Percentiles rank a stretch among this genome's conserved stretches.
Conservation (phyloP, 1,140 invertebrate genomes). For the Holotrichia oblita region DNA sequence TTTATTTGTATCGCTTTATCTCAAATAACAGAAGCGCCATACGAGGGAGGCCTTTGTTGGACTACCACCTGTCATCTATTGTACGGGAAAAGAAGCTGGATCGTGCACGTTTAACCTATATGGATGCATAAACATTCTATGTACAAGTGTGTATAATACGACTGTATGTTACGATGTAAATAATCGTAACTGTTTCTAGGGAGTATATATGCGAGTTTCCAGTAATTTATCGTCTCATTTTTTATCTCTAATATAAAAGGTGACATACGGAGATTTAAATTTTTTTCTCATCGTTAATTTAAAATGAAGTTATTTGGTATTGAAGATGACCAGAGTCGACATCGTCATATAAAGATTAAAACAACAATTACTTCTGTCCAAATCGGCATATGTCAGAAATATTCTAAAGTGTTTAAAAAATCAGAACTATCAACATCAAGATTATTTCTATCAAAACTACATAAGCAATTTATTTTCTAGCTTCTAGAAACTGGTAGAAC, state of each 20-base stretch:
- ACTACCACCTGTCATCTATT: neutral
- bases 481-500: no score
- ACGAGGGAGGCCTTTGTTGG: slow-evolving; percentile 1
- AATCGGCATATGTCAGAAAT: no score
- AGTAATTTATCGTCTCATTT: neutral
- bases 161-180: neutral
- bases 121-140: neutral
- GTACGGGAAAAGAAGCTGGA: neutral
- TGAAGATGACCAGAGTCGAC: no score
- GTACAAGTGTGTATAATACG: neutral
- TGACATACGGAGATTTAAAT: neutral
- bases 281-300: neutral
- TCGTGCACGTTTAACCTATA: neutral
- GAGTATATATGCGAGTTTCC: neutral
- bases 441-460: no score
- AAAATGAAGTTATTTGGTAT: no score
- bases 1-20: slow-evolving; percentile 10
- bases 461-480: no score
- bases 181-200: neutral
- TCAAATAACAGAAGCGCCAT: neutral
- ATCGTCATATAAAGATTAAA: no score
- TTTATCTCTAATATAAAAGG: neutral
- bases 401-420: no score
- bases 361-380: no score
- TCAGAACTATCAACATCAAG: no score